Conservation (phyloP, 2,797 vertebrate genomes). For the Myotis pilosus region DNA sequence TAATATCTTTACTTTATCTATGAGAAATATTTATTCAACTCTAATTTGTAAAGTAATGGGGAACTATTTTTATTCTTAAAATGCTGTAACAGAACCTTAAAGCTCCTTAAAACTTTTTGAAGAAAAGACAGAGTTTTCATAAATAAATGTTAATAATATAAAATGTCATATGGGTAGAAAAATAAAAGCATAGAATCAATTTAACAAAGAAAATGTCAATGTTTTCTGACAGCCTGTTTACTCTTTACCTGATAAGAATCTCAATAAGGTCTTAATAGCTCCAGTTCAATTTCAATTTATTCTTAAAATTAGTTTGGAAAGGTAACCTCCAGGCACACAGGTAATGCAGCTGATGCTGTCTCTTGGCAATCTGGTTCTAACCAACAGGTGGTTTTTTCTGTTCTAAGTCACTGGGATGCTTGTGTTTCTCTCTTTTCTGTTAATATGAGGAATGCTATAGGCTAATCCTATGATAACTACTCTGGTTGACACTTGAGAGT, state of each 20-base stretch:
- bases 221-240: conserved; percentile 58
- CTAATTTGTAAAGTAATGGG: neutral
- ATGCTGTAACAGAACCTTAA: neutral
- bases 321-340: conserved; percentile 32
- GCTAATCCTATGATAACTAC: neutral
- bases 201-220: conserved; percentile 2
- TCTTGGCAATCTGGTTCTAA: conserved; percentile 23
- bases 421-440: neutral
- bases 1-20: neutral
- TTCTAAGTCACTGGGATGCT: conserved; percentile 21
- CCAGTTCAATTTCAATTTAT: conserved; percentile 46
- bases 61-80: conserved; percentile 30
- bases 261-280: conserved; percentile 50
- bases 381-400: neutral
- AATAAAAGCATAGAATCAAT: conserved; percentile 46
- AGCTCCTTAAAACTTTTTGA: conserved; percentile 33
- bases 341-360: conserved; percentile 8
- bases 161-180: conserved; percentile 5
- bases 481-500: neutral
- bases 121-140: conserved; percentile 44
- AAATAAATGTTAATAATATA: conserved; percentile 57
- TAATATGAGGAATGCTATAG: neutral
- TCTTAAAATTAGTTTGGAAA: conserved; percentile 44
- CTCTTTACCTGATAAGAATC: conserved; percentile 28
- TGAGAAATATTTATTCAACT: neutral